Conservation (phyloP, 2,113 vertebrate genomes). For the Heterotis niloticus region DNA sequence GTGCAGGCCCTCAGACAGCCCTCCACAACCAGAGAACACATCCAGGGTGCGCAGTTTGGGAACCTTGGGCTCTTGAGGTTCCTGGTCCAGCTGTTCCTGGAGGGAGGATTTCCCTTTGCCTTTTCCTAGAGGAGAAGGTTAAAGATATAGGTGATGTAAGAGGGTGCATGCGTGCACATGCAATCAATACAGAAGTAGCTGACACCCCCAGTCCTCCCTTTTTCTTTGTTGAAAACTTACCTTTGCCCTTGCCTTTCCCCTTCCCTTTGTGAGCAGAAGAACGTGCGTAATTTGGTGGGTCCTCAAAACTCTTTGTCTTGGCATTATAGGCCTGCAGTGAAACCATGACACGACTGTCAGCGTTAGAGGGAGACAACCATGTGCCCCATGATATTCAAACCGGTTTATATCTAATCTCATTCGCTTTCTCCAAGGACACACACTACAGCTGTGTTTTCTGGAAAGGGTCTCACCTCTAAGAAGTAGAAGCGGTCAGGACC, state of each 20-base stretch:
- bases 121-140: conserved; percentile 63
- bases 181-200: too few species aligned
- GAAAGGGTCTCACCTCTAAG: conserved; percentile 72
- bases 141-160: neutral
- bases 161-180: neutral
- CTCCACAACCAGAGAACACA: conserved; percentile 93
- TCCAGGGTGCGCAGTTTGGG: conserved; percentile 83
- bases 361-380: neutral
- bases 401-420: too few species aligned
- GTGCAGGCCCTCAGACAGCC: conserved; percentile 92
- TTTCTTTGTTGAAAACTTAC: conserved; percentile 45
- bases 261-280: conserved; percentile 82
- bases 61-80: conserved; percentile 47
- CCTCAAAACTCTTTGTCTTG: conserved; percentile 85
- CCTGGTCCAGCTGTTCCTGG: conserved; percentile 64
- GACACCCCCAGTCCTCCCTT: too few species aligned
- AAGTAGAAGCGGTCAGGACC: conserved; percentile 90
- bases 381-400: neutral
- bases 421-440: neutral
- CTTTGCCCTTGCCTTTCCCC: conserved; percentile 94
- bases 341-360: neutral
- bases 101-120: conserved; percentile 67
- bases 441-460: neutral
- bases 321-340: conserved; percentile 82
- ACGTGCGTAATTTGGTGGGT: conserved; percentile 91